These are phyloP conservation scores for Perodicticus potto DNA, from an alignment of 2,797 vertebrate genomes.

Conservation along the genomic window DNA sequence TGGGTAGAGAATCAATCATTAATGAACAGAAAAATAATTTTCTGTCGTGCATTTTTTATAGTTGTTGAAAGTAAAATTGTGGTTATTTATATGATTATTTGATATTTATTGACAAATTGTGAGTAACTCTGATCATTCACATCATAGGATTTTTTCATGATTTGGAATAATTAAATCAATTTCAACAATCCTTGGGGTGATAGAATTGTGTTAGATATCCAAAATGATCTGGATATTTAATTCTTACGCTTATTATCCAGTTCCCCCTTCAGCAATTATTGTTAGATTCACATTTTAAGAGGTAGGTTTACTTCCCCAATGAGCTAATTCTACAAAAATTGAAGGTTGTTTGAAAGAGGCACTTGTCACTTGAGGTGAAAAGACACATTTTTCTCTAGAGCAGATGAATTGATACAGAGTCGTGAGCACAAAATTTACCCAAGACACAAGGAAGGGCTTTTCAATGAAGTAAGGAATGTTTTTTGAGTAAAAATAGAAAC, in stretches of 20 bases:
- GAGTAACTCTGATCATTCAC: constrained; percentile 61
- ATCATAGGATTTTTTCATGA: constrained; percentile 63
- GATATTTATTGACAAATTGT: constrained; percentile 67
- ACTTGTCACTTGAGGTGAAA: neutral
- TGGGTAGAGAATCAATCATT: neutral
- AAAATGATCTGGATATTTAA: neutral
- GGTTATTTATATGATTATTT: constrained; percentile 11
- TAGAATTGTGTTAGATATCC: neutral
- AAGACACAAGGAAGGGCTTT: neutral
- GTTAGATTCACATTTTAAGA: neutral
- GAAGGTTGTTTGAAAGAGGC: neutral
- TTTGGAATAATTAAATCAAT: constrained; percentile 66
- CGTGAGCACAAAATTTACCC: neutral
- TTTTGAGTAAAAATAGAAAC: neutral
- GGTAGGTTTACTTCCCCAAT: neutral
- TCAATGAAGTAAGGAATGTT: neutral
- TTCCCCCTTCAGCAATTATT: neutral
- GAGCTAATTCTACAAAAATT: neutral
- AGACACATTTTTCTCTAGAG: constrained; percentile 13
- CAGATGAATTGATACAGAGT: neutral
- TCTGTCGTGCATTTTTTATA: neutral
- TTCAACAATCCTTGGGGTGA: neutral
- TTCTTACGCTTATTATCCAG: neutral
- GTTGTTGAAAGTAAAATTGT: constrained; percentile 8
- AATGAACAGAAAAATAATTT: constrained; percentile 38